A percentile compares a stretch with the other conserved stretches of the same genome.
Evolutionary conservation across 2,888 invertebrate species (phyloP).

Genomic region (Laspeyria flexula): DNA sequence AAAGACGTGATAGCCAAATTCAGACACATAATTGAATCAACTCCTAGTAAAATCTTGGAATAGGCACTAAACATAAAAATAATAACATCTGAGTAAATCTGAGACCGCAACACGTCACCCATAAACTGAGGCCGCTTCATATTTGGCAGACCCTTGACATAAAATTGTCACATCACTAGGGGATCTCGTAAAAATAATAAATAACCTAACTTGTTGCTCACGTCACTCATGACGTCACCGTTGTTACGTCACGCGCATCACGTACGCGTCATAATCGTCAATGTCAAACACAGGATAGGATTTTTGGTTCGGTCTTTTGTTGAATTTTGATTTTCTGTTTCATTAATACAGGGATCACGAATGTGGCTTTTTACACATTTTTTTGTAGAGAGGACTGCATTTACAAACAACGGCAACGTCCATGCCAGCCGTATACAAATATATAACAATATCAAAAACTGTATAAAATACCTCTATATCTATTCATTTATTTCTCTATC

Average conservation of each 20-base stretch:
- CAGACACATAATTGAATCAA: not conserved
- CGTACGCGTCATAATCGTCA: slow-evolving; percentile 13
- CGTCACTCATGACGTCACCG: slow-evolving; percentile 14
- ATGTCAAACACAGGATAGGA: slow-evolving; percentile 14
- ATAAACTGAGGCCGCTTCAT: slow-evolving; percentile 21
- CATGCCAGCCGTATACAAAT: too few relatives aligned
- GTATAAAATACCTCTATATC: too few relatives aligned
- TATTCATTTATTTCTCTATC: too few relatives aligned
- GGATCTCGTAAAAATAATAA: slow-evolving; percentile 36
- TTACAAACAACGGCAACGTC: too few relatives aligned
- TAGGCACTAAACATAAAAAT: slow-evolving; percentile 14
- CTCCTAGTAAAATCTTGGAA: slow-evolving; percentile 9
- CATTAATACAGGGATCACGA: too few relatives aligned
- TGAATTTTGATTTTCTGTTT: too few relatives aligned
- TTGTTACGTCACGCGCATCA: too few relatives aligned
- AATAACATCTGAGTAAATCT: slow-evolving; percentile 6
- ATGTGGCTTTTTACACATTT: too few relatives aligned
- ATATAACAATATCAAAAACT: too few relatives aligned
- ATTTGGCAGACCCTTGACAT: slow-evolving; percentile 24
- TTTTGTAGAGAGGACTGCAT: too few relatives aligned
- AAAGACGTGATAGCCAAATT: not conserved
- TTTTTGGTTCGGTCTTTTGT: slow-evolving; percentile 1
- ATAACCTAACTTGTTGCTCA: slow-evolving; percentile 41
- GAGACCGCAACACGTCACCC: not conserved
- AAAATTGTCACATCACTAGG: slow-evolving; percentile 33